Base-by-base conservation (phyloP, 2,797 vertebrate genomes). In the Mastacembelus armatus region DNA sequence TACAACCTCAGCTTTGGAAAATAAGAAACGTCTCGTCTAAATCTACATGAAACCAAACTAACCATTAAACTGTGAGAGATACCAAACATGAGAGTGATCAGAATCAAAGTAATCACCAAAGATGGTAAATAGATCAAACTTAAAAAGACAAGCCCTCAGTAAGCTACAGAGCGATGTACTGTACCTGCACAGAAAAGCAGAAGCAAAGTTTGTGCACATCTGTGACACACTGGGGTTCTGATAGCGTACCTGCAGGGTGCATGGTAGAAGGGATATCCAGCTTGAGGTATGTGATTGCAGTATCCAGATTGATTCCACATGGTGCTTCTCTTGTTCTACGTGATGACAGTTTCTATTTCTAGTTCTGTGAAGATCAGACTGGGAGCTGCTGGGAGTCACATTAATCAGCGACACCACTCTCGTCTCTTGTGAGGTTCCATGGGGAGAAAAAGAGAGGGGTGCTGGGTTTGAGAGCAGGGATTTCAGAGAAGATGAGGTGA, bases 231-330 rank as follows among this genome's bases (percentile, higher is more conserved):
- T 5, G 4, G 2, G 4, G 15, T 29, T 12, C 39, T 7, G 49
- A 66, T 64, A 49, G 60, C 68, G 7, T 86, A 94, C 92, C 92
- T 93, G 93, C 84, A 91, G 66, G 92, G 89, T 22, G 77, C 87
- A 38, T 91, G 89, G 83, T 93, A 93, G 85, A 93, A 93, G 38
- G 92, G 93, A 63, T 91, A 92, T 55, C 88, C 88, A 2, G 89
- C 66, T n/a, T 92, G 85, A 70, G 92, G 83, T 8, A 91, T 78
- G 83, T 91, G 87, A 87, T 91, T 94, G 83, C 94, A 93, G 93
- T 92, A 94, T 84, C 91, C 91, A 49, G 92, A 79, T 81, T 90
- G 93, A 78, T 89, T 94, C 87, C 94, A 95, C 95, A 96, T 96
- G 81, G 65, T 80, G 77, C 64, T 63, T 77, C 74, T 84, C 62